Percentiles rank a stretch among this genome's conserved stretches.
These are phyloP conservation scores for Amblyraja radiata DNA, from an alignment of 2,797 vertebrate species.

Conservation along the genomic window DNA sequence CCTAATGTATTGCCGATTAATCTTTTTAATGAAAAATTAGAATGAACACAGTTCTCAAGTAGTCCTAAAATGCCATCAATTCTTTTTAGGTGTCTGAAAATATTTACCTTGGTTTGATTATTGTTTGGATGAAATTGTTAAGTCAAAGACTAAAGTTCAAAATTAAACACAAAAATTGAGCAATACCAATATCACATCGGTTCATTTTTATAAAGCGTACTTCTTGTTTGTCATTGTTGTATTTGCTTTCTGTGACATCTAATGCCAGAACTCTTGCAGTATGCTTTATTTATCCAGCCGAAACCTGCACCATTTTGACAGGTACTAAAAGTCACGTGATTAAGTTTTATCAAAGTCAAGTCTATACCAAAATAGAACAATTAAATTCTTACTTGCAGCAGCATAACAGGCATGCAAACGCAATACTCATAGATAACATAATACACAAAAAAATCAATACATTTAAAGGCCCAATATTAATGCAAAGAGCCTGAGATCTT, in stretches of 20 bases:
- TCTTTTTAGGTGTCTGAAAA: neutral
- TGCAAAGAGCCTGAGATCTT: no score
- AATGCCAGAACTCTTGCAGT: neutral
- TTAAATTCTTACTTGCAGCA: no score
- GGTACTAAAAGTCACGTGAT: neutral
- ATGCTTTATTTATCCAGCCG: neutral
- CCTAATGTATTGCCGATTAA: neutral
- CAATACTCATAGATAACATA: no score
- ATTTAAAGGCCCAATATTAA: no score
- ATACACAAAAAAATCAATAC: no score
- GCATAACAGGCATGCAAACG: no score
- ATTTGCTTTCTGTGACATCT: neutral
- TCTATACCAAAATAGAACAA: no score
- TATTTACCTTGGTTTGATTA: neutral
- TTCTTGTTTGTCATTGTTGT: neutral
- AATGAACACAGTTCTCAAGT: neutral
- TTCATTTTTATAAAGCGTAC: neutral
- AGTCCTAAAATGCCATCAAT: neutral
- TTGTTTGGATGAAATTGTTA: neutral
- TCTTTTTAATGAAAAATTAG: neutral
- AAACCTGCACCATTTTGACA: neutral
- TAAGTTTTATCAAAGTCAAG: no score
- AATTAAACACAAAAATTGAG: neutral
- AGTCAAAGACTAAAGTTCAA: neutral
- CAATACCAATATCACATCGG: neutral